A percentile compares a stretch with the other conserved stretches of the same genome.
Conservation (phyloP, 2,888 invertebrate species). For the Blastobasis lacticolella region DNA sequence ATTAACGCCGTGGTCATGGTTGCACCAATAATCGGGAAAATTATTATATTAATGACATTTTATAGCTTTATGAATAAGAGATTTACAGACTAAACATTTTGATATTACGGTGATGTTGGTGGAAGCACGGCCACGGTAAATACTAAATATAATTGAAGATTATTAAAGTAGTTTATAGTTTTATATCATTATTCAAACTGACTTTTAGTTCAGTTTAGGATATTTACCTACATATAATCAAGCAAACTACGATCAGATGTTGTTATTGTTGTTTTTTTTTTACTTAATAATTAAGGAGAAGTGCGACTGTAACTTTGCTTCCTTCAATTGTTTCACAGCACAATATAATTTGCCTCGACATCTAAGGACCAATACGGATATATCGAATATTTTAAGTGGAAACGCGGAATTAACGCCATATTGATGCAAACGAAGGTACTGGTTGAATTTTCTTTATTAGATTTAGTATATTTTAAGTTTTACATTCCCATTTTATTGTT, state of each 20-base stretch:
- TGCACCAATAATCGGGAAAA: slow-evolving; percentile 28
- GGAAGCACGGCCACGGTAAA: slow-evolving; percentile 34
- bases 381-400: slow-evolving; percentile 18
- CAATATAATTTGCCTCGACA: slow-evolving; percentile 18
- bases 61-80: slow-evolving; percentile 17
- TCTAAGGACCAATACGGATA: slow-evolving; percentile 24
- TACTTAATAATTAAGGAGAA: slow-evolving; percentile 14
- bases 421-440: slow-evolving; percentile 23
- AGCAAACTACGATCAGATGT: slow-evolving; percentile 15
- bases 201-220: slow-evolving; percentile 33
- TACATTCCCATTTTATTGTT: slow-evolving; percentile 45
- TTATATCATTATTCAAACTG: slow-evolving; percentile 40
- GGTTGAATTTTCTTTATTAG: slow-evolving; percentile 18
- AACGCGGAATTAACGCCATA: slow-evolving; percentile 9
- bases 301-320: slow-evolving; percentile 14
- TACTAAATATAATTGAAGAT: slow-evolving; percentile 24
- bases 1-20: slow-evolving; percentile 31
- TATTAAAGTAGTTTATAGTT: slow-evolving; percentile 43
- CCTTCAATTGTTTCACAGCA: slow-evolving; percentile 20
- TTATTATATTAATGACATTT: slow-evolving; percentile 3
- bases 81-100: slow-evolving; percentile 13
- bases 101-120: slow-evolving; percentile 24
- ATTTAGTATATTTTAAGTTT: slow-evolving; percentile 26
- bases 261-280: slow-evolving; percentile 26
- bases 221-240: slow-evolving; percentile 8